phyloP scores from a whole-genome alignment of 2,888 invertebrate genomes.

The Drosophila nr. perissopoda region DNA sequence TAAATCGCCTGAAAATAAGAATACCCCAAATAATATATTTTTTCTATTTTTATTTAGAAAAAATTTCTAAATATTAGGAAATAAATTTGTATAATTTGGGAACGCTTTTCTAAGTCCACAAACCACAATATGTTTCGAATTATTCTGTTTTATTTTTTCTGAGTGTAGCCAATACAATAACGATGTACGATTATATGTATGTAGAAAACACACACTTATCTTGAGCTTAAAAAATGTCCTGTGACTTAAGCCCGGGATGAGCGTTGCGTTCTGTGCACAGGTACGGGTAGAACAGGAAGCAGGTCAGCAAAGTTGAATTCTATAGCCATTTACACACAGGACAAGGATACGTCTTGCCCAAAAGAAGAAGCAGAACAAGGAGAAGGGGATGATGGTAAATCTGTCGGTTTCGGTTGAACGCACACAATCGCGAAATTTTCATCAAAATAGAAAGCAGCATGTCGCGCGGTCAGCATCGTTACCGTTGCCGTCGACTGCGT shows the following conservation, averaged over 20 bases:
- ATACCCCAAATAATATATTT: too few species aligned
- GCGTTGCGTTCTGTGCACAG: conserved; percentile 5
- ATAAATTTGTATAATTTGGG: neutral
- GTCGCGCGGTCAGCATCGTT: conserved; percentile 60
- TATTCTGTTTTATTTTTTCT: neutral
- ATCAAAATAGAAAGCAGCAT: conserved; percentile 74
- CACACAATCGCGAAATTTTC: conserved; percentile 79
- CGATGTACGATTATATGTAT: neutral
- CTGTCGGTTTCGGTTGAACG: conserved; percentile 71
- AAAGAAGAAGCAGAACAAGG: neutral
- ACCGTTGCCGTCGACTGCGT: conserved; percentile 43
- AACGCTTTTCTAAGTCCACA: neutral
- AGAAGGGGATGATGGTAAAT: conserved; percentile 15
- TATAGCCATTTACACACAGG: conserved; percentile 44
- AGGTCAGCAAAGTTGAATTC: conserved; percentile 39
- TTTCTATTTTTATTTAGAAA: too few species aligned
- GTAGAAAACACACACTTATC: neutral
- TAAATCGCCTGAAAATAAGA: too few species aligned
- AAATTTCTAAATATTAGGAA: neutral
- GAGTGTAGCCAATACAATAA: neutral
- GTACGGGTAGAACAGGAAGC: conserved; percentile 18
- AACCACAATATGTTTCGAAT: neutral
- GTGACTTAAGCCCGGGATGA: neutral
- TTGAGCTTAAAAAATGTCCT: neutral
- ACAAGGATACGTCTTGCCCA: conserved; percentile 29